These are phyloP conservation scores for Nothoprocta perdicaria DNA, from an alignment of 2,113 vertebrate species.

Conservation along the genomic window DNA sequence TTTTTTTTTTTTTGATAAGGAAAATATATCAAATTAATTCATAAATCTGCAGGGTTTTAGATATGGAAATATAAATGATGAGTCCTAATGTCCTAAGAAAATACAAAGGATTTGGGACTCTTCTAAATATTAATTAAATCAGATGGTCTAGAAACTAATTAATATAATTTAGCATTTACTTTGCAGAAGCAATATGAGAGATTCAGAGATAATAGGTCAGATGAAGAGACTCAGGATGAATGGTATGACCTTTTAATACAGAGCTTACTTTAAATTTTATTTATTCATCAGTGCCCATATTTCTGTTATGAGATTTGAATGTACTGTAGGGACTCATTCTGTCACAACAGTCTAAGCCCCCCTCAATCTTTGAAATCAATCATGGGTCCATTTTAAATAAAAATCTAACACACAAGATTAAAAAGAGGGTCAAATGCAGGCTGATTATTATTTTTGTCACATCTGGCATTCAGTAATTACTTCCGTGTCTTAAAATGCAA, in stretches of 20 bases:
- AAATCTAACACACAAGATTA: slow-evolving; percentile 18
- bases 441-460: slow-evolving; percentile 49
- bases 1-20: not conserved
- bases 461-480: slow-evolving; percentile 49
- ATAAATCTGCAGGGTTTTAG: not conserved
- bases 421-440: slow-evolving; percentile 3
- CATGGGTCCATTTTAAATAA: not conserved
- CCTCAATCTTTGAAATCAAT: not conserved
- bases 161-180: not conserved
- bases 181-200: not conserved
- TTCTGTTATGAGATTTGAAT: not conserved
- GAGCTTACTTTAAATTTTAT: not conserved
- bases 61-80: not conserved
- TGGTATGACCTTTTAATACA: slow-evolving; percentile 12
- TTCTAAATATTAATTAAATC: slow-evolving; percentile 15
- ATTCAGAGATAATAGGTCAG: slow-evolving; percentile 12
- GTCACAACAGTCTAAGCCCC: not conserved
- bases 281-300: not conserved
- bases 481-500: slow-evolving; percentile 27
- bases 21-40: not conserved
- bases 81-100: not conserved
- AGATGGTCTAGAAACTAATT: not conserved
- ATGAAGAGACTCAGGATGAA: not conserved
- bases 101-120: not conserved
- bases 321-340: slow-evolving; percentile 7